Evolutionary conservation across 2,113 vertebrate species (phyloP).

Genomic region (Gyps fulvus): DNA sequence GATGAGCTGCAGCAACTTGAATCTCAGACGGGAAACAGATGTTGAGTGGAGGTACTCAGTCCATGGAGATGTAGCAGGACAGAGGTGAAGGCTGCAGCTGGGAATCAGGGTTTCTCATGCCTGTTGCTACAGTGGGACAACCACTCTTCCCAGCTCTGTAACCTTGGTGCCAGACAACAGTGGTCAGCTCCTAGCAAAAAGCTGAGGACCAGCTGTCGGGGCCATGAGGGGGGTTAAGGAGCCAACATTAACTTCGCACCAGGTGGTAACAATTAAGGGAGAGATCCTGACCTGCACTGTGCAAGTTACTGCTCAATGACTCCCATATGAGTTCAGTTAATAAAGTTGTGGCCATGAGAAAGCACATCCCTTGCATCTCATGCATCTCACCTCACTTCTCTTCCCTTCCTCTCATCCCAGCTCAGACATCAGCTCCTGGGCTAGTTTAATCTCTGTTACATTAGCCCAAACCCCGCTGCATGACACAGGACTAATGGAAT

Average conservation of each 20-base stretch:
- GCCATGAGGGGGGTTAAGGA: neutral
- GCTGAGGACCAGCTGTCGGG: neutral
- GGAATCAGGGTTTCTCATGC: neutral
- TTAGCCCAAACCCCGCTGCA: neutral
- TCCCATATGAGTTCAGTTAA: slow-evolving; percentile 50
- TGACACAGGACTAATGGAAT: neutral
- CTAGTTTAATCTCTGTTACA: neutral
- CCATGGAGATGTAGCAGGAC: neutral
- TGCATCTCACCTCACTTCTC: neutral
- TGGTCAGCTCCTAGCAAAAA: neutral
- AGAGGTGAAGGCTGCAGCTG: neutral
- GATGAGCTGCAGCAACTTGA: neutral
- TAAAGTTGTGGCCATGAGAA: neutral
- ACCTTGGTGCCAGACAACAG: neutral
- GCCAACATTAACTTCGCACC: neutral
- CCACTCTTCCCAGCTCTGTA: neutral
- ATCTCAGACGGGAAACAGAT: neutral
- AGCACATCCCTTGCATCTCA: neutral
- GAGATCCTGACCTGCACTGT: slow-evolving; percentile 25
- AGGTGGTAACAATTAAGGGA: slow-evolving; percentile 35
- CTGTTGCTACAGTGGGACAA: neutral
- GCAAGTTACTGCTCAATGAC: slow-evolving; percentile 5
- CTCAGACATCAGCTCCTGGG: neutral
- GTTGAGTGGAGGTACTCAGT: neutral
- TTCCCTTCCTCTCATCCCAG: neutral